Conservation (phyloP, 2,113 vertebrate genomes). For the Pangasianodon gigas region DNA sequence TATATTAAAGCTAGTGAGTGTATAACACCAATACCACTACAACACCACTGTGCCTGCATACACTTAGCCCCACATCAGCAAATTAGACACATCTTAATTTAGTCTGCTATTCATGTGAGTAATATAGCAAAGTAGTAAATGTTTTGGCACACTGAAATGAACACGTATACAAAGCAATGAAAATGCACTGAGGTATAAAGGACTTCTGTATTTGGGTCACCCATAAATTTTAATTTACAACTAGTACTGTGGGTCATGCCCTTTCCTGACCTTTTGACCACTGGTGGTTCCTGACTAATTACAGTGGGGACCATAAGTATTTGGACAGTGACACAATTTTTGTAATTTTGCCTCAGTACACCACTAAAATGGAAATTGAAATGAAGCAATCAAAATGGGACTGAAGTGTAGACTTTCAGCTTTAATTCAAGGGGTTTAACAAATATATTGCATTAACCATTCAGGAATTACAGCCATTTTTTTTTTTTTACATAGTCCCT, state of each 20-base stretch:
- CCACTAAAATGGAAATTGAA: too few relatives aligned
- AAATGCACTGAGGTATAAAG: background rate
- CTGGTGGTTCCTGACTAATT: background rate
- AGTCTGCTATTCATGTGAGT: background rate
- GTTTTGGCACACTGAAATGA: background rate
- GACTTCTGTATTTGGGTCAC: background rate
- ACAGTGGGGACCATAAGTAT: background rate
- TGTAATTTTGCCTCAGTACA: too few relatives aligned
- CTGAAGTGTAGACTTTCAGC: too few relatives aligned
- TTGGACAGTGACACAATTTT: background rate
- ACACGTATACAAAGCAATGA: background rate
- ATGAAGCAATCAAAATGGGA: too few relatives aligned
- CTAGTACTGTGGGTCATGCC: background rate
- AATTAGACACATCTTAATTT: background rate
- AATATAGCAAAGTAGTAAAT: background rate
- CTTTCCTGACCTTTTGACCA: conserved; percentile 17
- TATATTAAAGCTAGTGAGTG: too few relatives aligned
- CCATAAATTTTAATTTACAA: conserved; percentile 28
- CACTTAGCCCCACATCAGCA: background rate
- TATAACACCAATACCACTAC: background rate
- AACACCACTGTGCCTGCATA: background rate
- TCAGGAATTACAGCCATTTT: background rate
- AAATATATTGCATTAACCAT: too few relatives aligned
- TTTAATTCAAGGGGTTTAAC: too few relatives aligned
- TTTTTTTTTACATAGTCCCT: background rate